Evolutionary conservation across 2,113 vertebrate species (phyloP), one percentile per base, ranked within the genome.

Genomic region (Rhinoptilus africanus): DNA sequence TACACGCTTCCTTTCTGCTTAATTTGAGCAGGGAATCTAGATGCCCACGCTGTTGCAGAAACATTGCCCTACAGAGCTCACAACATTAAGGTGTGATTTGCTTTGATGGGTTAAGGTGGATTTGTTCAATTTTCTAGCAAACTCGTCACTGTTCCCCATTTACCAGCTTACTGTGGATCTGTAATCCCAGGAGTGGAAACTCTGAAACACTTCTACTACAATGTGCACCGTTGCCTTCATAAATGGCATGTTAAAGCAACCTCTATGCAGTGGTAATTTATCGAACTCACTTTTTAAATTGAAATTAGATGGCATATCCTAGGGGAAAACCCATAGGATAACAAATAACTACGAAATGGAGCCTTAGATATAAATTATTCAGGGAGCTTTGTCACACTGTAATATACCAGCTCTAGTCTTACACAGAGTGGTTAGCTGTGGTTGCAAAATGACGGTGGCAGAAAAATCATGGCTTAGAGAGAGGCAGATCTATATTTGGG

Each of bases 301-400:
- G 95, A 96, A 97, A 95, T 93, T 93, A 79, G 94, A 95, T 92
- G 56, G 68, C 80, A 88, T 67, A 74, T 86, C 85, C 79, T 73
- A 83, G 76, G 68, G 68, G 83, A 81, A 95, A 94, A 63, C 68
- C 88, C 90, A 92, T 21, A 94, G 89, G 91, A 92, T 95, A 96
- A 95, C 91, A 96, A 94, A 82, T 88, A 96, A 78, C 20, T 82
- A 73, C 66, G 69, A 97, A 96, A 93, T 59, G 41, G 54, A 94
- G 54, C 59, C 1, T 81, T 21, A 64, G 67, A 78, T 54, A 91
- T 85, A 97, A 95, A 95, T 96, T 89, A 95, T 91, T 96, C 95
- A 89, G 77, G 47, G 62, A 76, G 10, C 28, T 89, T 80, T 79
- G 77, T 74, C 78, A 85, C 84, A 50, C 7, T 57, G 85, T 39